Base-by-base conservation (phyloP, 2,113 vertebrate species). In the Taxidea taxus region DNA sequence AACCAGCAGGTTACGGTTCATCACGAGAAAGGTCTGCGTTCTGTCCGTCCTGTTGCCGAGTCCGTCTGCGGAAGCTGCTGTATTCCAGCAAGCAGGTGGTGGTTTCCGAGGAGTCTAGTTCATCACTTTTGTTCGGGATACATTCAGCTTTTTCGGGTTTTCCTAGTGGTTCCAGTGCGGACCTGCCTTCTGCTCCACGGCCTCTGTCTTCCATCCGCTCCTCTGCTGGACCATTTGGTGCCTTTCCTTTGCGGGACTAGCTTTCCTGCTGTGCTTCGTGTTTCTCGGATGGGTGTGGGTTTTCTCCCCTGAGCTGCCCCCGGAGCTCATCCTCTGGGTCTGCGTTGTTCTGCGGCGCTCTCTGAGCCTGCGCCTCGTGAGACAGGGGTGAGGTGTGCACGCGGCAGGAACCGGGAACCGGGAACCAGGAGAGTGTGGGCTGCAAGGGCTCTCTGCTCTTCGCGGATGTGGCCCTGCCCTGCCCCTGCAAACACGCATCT, bases 401-500 rank as follows among this genome's bases (percentile, higher is more conserved):
- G 0, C 31, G 51, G 29, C 27, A 37, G 42, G 66, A 87, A 44
- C 68, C 72, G 66, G 54, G 29, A 7, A 16, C 51, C 31, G 20
- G 25, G 60, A 31, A 62, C 27, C 60, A 62, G 56, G 56, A 51
- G 58, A 1, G 15, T 37, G 13, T 34, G 9, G 54, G 44, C 7
- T 18, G 11, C 14, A 37, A 51, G 31, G 25, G 16, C 13, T 21
- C 60, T 47, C 86, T 84, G 47, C 14, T 42, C 70, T 47, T 54
- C 4, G 7, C 2, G 16, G 47, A 29, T 3, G 7, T 23, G 39
- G 21, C 54, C 25, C 1, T 34, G 39, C 11, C 14, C 42, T 56
- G 37, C 51, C 78, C 90, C 3, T 78, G 31, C n/a, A 39, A 39
- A 70, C 0, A 1, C 27, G 1, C 16, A 6, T 13, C 20, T 54